Evolutionary conservation across 2,113 vertebrate species (phyloP).

Genomic region (Cebidichthys violaceus): DNA sequence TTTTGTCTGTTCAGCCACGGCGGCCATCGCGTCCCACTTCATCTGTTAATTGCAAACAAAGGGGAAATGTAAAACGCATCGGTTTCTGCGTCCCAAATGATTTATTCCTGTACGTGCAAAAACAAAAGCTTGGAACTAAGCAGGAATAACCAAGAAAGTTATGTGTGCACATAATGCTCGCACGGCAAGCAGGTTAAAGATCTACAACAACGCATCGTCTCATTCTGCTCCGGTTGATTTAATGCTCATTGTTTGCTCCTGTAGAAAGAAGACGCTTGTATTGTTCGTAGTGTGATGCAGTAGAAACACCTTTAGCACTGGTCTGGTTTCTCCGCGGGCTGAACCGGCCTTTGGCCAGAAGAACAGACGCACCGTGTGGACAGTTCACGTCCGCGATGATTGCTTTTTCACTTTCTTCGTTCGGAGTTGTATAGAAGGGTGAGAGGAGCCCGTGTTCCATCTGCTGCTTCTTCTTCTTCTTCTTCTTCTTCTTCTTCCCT

Average conservation of each 20-base stretch:
- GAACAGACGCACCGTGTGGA: constrained; percentile 12
- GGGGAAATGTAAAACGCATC: constrained; percentile 43
- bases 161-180: background rate
- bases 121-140: background rate
- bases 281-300: constrained; percentile 6
- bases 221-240: background rate
- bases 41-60: constrained; percentile 51
- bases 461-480: background rate
- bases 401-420: constrained; percentile 46
- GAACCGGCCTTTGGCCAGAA: constrained; percentile 35
- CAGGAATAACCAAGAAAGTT: background rate
- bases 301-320: constrained; percentile 15
- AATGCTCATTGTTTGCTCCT: constrained; percentile 8
- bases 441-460: constrained; percentile 8
- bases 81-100: background rate
- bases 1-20: constrained; percentile 33
- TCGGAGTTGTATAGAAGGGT: background rate
- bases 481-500: no score
- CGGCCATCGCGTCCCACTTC: constrained; percentile 11
- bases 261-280: background rate
- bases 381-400: constrained; percentile 28
- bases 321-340: constrained; percentile 38
- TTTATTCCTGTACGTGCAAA: background rate
- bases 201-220: background rate
- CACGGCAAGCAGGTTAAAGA: background rate